Evolutionary conservation across 2,888 invertebrate species (phyloP).

Genomic region (Xanthia togata): DNA sequence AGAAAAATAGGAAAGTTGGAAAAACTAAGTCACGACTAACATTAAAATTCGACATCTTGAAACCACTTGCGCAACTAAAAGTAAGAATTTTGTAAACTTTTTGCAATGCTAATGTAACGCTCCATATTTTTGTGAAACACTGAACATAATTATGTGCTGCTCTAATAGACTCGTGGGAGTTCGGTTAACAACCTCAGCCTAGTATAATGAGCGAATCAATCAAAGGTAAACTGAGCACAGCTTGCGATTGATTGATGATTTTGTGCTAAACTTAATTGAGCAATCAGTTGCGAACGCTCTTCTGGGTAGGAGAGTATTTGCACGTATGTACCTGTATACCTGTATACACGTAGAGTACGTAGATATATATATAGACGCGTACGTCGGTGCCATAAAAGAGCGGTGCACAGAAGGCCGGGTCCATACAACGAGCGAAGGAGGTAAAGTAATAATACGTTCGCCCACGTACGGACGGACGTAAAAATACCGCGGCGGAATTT

Average conservation of each 20-base stretch:
- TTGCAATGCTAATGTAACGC: slow-evolving; percentile 34
- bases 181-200: slow-evolving; percentile 60
- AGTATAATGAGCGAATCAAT: slow-evolving; percentile 70
- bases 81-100: slow-evolving; percentile 25
- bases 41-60: slow-evolving; percentile 30
- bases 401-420: slow-evolving; percentile 1
- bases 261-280: slow-evolving; percentile 65
- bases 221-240: slow-evolving; percentile 63
- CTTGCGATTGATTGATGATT: slow-evolving; percentile 67
- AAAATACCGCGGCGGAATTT: no score
- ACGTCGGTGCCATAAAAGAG: neutral
- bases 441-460: no score
- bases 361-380: slow-evolving; percentile 4
- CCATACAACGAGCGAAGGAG: neutral
- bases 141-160: slow-evolving; percentile 39
- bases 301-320: slow-evolving; percentile 51
- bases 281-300: slow-evolving; percentile 62
- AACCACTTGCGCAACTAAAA: slow-evolving; percentile 32
- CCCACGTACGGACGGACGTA: no score
- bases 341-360: neutral
- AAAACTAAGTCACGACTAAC: slow-evolving; percentile 11
- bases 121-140: slow-evolving; percentile 31
- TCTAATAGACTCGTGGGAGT: slow-evolving; percentile 38
- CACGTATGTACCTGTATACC: slow-evolving; percentile 36
- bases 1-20: neutral